phyloP scores from a whole-genome alignment of 2,888 invertebrate species.

The Philaethria dido region DNA sequence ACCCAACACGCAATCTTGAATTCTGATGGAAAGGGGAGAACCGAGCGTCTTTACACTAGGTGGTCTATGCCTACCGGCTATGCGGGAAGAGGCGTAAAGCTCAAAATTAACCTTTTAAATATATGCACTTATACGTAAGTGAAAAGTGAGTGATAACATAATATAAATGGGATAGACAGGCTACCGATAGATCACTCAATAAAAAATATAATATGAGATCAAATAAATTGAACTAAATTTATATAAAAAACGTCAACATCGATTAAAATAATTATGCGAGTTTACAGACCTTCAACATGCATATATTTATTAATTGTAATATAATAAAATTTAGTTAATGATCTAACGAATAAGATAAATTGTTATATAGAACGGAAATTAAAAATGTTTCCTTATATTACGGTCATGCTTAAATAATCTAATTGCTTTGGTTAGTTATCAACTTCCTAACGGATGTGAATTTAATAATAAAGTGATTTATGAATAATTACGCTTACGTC shows the following conservation, averaged over 20 bases:
- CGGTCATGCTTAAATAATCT: conserved; percentile 48
- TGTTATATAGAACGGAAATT: conserved; percentile 27
- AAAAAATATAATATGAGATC: no score
- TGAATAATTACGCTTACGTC: conserved; percentile 24
- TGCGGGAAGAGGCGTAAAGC: no score
- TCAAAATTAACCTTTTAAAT: no score
- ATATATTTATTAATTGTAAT: neutral
- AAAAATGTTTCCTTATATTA: conserved; percentile 42
- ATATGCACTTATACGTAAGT: no score
- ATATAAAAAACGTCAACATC: no score
- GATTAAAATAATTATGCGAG: neutral
- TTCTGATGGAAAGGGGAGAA: no score
- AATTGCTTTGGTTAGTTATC: conserved; percentile 36
- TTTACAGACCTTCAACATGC: conserved; percentile 2
- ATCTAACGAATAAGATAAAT: conserved; percentile 14
- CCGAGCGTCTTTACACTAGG: no score
- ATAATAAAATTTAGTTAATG: conserved; percentile 19
- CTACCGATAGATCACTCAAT: no score
- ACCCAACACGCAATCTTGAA: no score
- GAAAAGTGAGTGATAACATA: no score
- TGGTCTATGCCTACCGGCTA: no score
- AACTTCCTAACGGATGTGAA: conserved; percentile 43
- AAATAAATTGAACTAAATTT: neutral
- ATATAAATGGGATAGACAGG: no score
- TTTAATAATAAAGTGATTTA: conserved; percentile 27